Evolutionary conservation across 2,888 invertebrate species (phyloP).

Genomic region (Himalopsyche japonica): DNA sequence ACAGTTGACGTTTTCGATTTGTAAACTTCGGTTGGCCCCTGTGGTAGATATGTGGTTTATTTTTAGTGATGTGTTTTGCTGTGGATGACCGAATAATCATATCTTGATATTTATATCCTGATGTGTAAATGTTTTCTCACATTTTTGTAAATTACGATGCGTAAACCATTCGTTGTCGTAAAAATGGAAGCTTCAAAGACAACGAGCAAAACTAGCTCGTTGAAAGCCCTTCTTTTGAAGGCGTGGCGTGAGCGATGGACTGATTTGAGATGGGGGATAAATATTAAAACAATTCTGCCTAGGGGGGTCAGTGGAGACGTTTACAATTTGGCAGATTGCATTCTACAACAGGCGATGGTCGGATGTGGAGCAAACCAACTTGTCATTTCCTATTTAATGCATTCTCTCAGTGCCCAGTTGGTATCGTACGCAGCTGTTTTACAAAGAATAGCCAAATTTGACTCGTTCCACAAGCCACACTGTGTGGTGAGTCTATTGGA

Average conservation of each 20-base stretch:
- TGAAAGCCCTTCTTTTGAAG: constrained; percentile 77
- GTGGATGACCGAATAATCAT: too few relatives aligned
- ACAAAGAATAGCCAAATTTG: constrained; percentile 85
- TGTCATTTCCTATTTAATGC: constrained; percentile 88
- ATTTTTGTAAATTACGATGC: constrained; percentile 28
- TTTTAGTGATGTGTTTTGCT: too few relatives aligned
- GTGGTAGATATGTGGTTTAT: too few relatives aligned
- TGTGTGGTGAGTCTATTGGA: constrained; percentile 86
- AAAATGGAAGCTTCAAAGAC: constrained; percentile 75
- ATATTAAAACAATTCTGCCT: constrained; percentile 89
- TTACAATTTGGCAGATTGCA: constrained; percentile 90
- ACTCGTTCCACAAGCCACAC: constrained; percentile 83
- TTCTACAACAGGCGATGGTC: constrained; percentile 90
- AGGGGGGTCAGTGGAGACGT: constrained; percentile 91
- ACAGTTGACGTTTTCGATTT: constrained; percentile 19
- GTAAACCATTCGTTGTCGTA: constrained; percentile 42
- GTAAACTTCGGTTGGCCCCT: background rate
- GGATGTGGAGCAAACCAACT: constrained; percentile 91
- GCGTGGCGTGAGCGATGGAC: constrained; percentile 97
- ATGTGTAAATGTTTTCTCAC: background rate
- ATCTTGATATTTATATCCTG: too few relatives aligned
- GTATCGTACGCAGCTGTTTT: constrained; percentile 90
- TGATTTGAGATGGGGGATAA: constrained; percentile 94
- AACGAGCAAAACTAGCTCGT: constrained; percentile 79
- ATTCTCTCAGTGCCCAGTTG: constrained; percentile 86